These are phyloP conservation scores for Labeo rohita DNA, from an alignment of 2,113 vertebrate genomes.

Conservation along the genomic window DNA sequence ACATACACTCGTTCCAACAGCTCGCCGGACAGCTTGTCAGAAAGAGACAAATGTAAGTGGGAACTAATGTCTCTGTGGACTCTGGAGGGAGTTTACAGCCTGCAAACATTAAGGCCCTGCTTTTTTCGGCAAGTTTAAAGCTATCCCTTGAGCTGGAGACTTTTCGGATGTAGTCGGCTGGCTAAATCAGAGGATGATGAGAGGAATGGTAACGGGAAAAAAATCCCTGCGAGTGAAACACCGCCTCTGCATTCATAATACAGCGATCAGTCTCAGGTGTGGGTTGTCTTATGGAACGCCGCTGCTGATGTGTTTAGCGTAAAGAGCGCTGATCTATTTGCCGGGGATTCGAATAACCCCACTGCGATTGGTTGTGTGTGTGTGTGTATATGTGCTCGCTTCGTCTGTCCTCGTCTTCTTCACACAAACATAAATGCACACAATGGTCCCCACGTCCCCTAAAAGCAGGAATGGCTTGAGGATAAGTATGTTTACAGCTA, in stretches of 20 bases:
- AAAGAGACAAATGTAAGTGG: conserved; percentile 75
- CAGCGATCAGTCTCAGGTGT: conserved; percentile 69
- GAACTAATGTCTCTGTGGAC: conserved; percentile 72
- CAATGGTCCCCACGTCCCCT: conserved; percentile 5
- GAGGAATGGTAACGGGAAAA: conserved; percentile 43
- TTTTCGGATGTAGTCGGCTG: conserved; percentile 59
- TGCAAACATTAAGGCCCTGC: conserved; percentile 62
- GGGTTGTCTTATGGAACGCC: conserved; percentile 69
- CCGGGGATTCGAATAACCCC: conserved; percentile 58
- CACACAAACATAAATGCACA: background rate
- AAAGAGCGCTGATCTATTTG: conserved; percentile 62
- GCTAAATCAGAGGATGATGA: conserved; percentile 54
- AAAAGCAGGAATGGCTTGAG: conserved; percentile 33
- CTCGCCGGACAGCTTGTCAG: conserved; percentile 70
- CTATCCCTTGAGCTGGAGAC: conserved; percentile 58
- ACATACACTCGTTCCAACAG: conserved; percentile 51
- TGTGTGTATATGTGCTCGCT: conserved; percentile 59
- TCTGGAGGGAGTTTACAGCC: conserved; percentile 54
- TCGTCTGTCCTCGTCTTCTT: background rate
- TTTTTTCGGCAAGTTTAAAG: conserved; percentile 67
- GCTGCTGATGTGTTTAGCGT: conserved; percentile 67
- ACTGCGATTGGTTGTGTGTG: background rate
- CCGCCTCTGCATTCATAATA: conserved; percentile 64
- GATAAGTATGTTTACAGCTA: conserved; percentile 40
- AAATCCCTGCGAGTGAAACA: conserved; percentile 54